Conservation (phyloP, 1,140 invertebrate genomes). For the Bombus terrestris region DNA sequence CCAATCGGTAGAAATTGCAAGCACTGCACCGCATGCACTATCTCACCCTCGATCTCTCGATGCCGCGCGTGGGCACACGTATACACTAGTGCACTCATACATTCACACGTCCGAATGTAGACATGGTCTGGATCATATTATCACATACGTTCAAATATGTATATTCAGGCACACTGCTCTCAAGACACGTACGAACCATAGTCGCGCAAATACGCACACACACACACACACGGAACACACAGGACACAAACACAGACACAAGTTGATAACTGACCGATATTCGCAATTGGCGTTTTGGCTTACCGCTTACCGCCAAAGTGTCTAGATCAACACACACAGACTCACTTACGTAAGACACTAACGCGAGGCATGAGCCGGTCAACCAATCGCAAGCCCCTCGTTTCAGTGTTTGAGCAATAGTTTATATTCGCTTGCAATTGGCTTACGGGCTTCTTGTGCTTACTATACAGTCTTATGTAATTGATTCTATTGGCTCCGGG, state of each 20-base stretch:
- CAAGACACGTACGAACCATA: constrained; percentile 20
- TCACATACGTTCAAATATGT: constrained; percentile 11
- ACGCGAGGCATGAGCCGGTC: constrained; percentile 62
- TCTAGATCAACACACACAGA: constrained; percentile 60
- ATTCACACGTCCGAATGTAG: background rate
- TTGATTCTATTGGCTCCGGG: constrained; percentile 55
- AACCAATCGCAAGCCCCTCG: constrained; percentile 64
- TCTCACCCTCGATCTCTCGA: constrained; percentile 34
- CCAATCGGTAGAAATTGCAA: constrained; percentile 55
- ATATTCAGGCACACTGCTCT: constrained; percentile 19
- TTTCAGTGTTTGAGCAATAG: constrained; percentile 67
- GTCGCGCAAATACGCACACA: constrained; percentile 5
- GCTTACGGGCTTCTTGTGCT: constrained; percentile 45
- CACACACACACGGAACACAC: constrained; percentile 3
- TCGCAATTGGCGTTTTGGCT: constrained; percentile 62
- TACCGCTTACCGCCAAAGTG: constrained; percentile 56
- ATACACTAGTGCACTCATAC: background rate
- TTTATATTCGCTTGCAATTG: constrained; percentile 59
- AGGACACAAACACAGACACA: constrained; percentile 15
- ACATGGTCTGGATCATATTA: constrained; percentile 10
- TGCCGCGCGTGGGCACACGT: background rate
- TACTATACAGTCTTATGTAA: constrained; percentile 60
- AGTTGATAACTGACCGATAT: constrained; percentile 53
- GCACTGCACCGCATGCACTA: constrained; percentile 26
- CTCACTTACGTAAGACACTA: constrained; percentile 70